Evolutionary conservation across 2,113 vertebrate genomes (phyloP), one percentile per base, ranked within the genome.

Genomic region (Callorhinus ursinus): DNA sequence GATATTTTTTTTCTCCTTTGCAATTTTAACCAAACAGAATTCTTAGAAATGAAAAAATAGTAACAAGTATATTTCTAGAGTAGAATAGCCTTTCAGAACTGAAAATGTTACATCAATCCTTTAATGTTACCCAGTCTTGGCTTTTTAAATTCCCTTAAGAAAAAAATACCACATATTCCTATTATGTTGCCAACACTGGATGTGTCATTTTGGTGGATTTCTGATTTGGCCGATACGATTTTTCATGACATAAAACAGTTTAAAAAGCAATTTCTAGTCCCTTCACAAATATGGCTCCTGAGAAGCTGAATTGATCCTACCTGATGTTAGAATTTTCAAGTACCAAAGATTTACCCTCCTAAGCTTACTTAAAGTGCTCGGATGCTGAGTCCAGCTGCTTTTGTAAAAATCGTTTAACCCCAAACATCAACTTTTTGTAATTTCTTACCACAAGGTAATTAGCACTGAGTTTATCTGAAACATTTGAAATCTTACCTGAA

Each of bases 81-180:
- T 63, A 77, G 97, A 90, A 88, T 91, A 98, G 96, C 93, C 95
- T 94, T 95, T 95, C 92, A 39, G 83, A 94, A 79, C 87, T 67
- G 80, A 84, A 98, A 98, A 98, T 93, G 88, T 90, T 97, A 88
- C 72, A 95, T 97, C 97, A 97, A 90, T 96, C 91, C 92, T 92
- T 93, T 90, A 88, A 98, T 93, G 89, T 36, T 97, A 98, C 49
- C 72, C 88, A 93, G 87, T 95, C 69, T 90, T 18, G 98, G 88
- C 91, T 97, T 98, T 97, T 96, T 57, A 6, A 93, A 98, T 93
- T 90, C 59, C 79, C 93, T 95, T 59, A 55, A 53, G 69, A 88
- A 96, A 97, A 95, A 96, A 90, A 51, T 42, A 82, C 72, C 96
- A 97, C 79, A 97, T 96, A 98, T 95, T 85, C 91, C 90, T 3